A percentile compares a stretch with the other conserved stretches of the same genome.
These are phyloP conservation scores for Zaprionus obscuricornis DNA, from an alignment of 2,888 invertebrate genomes.

Conservation along the genomic window DNA sequence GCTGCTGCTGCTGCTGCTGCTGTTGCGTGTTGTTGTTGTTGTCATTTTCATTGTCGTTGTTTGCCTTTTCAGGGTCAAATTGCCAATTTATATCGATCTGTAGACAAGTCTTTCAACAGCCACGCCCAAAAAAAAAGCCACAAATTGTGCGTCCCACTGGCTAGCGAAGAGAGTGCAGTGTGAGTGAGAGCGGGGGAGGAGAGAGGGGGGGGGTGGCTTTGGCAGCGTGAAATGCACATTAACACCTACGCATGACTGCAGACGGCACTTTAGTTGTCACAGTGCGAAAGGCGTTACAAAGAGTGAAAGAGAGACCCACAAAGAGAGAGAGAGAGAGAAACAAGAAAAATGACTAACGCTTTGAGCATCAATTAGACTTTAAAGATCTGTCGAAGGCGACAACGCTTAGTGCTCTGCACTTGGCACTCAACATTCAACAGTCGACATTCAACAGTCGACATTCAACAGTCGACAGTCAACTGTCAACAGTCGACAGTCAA, in stretches of 20 bases:
- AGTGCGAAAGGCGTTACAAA: constrained; percentile 5
- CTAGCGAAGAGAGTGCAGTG: too few relatives aligned
- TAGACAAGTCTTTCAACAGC: constrained; percentile 8
- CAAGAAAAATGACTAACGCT: constrained; percentile 36
- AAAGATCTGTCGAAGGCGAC: constrained; percentile 58
- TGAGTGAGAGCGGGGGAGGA: too few relatives aligned
- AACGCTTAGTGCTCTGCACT: constrained; percentile 27
- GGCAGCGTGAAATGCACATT: constrained; percentile 19
- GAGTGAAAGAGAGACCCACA: not conserved
- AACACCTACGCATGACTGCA: constrained; percentile 41
- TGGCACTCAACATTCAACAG: too few relatives aligned
- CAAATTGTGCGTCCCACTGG: constrained; percentile 7
- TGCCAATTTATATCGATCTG: constrained; percentile 75
- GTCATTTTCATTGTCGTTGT: constrained; percentile 40
- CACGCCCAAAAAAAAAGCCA: constrained; percentile 16
- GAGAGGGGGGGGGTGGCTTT: too few relatives aligned
- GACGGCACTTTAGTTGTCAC: constrained; percentile 13
- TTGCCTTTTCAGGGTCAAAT: constrained; percentile 74
- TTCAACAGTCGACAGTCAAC: too few relatives aligned
- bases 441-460: too few relatives aligned
- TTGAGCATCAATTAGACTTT: constrained; percentile 70
- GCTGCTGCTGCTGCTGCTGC: constrained; percentile 30
- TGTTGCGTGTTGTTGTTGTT: constrained; percentile 26
- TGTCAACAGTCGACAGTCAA: too few relatives aligned
- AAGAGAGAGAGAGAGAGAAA: constrained; percentile 24